Base-by-base conservation (phyloP, 2,888 invertebrate genomes). In the Leptopilina drosophilae region DNA sequence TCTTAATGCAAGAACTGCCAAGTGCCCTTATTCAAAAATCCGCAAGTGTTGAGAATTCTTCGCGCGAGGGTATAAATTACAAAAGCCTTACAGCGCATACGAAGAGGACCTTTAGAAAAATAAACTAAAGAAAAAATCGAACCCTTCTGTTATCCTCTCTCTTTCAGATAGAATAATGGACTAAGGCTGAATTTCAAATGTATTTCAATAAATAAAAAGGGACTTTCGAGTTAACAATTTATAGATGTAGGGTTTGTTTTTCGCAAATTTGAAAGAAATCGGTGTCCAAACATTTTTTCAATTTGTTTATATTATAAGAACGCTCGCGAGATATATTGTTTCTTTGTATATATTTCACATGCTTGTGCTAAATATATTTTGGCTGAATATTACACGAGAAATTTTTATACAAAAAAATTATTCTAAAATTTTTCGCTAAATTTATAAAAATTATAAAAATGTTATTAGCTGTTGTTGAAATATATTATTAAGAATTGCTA, bases 1-100 rank as follows among this genome's bases (percentile, higher is more conserved):
- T 78, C 8, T 83, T 82, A 80, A 82, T 81, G 78, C 81, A 83
- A 81, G 80, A 81, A 79, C 76, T 78, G 80, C 81, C 80, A 83
- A 82, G 82, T 83, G 82, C 80, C 81, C 82, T 84, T 82, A 84
- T 82, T 84, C 82, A 82, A 83, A 84, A 84, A 82, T 8, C 33
- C 33, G 42, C 82, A 77, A 83, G 79, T 80, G 80, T 73, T 80
- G 83, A 81, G 81, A 81, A 78, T 81, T 80, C 83, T 78, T 69
- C 78, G 77, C 77, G 83, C 81, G 82, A 83, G 82, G 82, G 83
- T 80, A 83, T 83, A 82, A 83, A 67, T 67, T 67, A 67, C 66
- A 67, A 67, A 67, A 42, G 20, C 66, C 66, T 42, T 67, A 20
- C 46, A 20, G 66, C 66, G 66, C 66, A 59, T 14, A 11, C 59